These are phyloP conservation scores for Embidobia sp. DNA, from an alignment of 2,888 invertebrate genomes.

Conservation along the genomic window DNA sequence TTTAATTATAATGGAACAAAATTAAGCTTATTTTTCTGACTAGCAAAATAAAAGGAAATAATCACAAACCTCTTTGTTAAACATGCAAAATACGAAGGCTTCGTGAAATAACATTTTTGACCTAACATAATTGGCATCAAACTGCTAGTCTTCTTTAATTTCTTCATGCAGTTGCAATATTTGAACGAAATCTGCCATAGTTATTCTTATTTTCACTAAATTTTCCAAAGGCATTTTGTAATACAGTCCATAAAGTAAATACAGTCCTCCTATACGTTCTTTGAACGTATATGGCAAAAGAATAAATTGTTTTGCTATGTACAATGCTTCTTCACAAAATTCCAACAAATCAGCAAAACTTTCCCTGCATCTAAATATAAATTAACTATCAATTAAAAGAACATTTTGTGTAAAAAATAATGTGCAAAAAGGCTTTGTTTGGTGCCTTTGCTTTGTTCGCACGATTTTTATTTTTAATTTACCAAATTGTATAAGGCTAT, in stretches of 20 bases:
- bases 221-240: slow-evolving; percentile 75
- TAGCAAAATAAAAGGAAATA: too few relatives aligned
- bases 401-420: too few relatives aligned
- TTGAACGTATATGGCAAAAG: slow-evolving; percentile 69
- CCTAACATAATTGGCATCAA: slow-evolving; percentile 77
- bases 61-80: slow-evolving; percentile 73
- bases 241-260: slow-evolving; percentile 77
- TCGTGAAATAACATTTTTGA: slow-evolving; percentile 73
- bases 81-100: slow-evolving; percentile 73
- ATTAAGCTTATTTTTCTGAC: too few relatives aligned
- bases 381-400: too few relatives aligned
- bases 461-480: too few relatives aligned
- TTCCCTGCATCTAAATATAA: slow-evolving; percentile 70
- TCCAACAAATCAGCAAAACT: slow-evolving; percentile 71
- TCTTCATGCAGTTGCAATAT: slow-evolving; percentile 72
- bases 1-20: background rate
- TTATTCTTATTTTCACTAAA: slow-evolving; percentile 73
- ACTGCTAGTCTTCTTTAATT: slow-evolving; percentile 74
- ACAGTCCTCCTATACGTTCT: slow-evolving; percentile 76
- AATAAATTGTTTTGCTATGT: slow-evolving; percentile 74
- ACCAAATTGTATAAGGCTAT: too few relatives aligned
- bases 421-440: too few relatives aligned
- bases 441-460: too few relatives aligned
- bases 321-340: slow-evolving; percentile 77
- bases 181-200: slow-evolving; percentile 72